Conservation (phyloP, 2,888 invertebrate genomes). For the Melikaiella ostensackeni region DNA sequence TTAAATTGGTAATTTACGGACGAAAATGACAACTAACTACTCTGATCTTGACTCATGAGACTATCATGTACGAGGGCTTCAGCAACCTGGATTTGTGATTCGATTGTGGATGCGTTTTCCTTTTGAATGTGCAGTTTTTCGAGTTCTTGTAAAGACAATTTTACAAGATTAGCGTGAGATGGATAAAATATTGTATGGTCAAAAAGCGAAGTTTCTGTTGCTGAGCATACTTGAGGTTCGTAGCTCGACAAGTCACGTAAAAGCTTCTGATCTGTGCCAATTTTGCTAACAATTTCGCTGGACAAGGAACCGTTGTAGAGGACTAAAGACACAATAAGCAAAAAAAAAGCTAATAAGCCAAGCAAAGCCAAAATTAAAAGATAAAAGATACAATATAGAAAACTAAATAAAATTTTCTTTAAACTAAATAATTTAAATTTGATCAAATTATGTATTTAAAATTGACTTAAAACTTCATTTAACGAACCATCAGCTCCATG, state of each 20-base stretch:
- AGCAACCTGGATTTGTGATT: slow-evolving; percentile 64
- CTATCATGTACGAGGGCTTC: slow-evolving; percentile 57
- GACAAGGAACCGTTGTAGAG: slow-evolving; percentile 68
- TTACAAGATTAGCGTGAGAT: slow-evolving; percentile 56
- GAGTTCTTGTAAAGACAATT: slow-evolving; percentile 60
- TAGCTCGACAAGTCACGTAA: slow-evolving; percentile 65
- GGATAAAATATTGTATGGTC: slow-evolving; percentile 68
- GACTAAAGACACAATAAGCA: slow-evolving; percentile 64
- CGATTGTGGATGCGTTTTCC: slow-evolving; percentile 63
- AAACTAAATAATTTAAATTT: slow-evolving; percentile 40
- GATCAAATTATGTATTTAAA: background rate
- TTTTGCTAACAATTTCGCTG: slow-evolving; percentile 12
- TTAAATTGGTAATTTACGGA: background rate
- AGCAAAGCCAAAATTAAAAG: background rate
- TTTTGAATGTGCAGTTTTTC: slow-evolving; percentile 60
- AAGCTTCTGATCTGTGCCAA: slow-evolving; percentile 55
- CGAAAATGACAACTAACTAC: slow-evolving; percentile 54
- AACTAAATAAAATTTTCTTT: too few relatives aligned
- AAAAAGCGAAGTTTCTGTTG: slow-evolving; percentile 61
- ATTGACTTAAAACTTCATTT: background rate
- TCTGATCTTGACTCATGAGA: slow-evolving; percentile 46
- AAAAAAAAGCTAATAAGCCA: slow-evolving; percentile 39
- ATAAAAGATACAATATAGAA: slow-evolving; percentile 30
- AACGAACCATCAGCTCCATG: slow-evolving; percentile 71
- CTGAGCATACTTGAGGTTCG: slow-evolving; percentile 58